Evolutionary conservation across 2,797 vertebrate species (phyloP), one percentile per base, ranked within the genome.

Genomic region (Varecia variegata): DNA sequence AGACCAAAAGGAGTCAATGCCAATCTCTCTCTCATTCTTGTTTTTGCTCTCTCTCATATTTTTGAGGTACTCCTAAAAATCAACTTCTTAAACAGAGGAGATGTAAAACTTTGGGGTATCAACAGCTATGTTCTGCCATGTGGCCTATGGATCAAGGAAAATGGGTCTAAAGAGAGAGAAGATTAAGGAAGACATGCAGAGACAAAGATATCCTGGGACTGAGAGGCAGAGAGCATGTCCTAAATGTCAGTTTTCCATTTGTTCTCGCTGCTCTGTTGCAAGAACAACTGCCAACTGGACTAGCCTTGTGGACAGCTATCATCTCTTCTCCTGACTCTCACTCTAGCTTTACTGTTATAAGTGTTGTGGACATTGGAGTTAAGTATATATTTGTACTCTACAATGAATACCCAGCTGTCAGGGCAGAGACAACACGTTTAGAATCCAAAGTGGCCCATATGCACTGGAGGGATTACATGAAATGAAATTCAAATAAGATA

Each of bases 401-500:
- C 95, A 94, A 62, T 62, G 79, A 94, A 85, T 88, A 71, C 45
- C 81, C 94, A 83, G 94, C 96, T 88, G 92, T 94, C 90, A 88
- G 68, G 35, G 70, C 95, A 92, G 81, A 95, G 94, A 90, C 92
- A 92, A 94, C 73, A 94, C 4, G 54, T 65, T 95, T 60, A 73
- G 95, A 94, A 92, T 94, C 90, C 77, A 92, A 94, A 97, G 94
- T 95, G 94, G 93, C 85, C 77, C 91, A 79, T 77, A 81, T 90
- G 85, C 82, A 58, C 85, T 91, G 77, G 52, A 85, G 74, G 97
- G 90, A 88, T 94, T 86, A 71, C 65, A 93, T 17, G 23, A 95
- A 95, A 95, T 95, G 90, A 95, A 97, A 97, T 97, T 96, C 81
- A 93, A 96, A 97, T 96, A 95, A 95, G 94, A 93, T 45, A 94